Percentiles rank a stretch among this genome's conserved stretches.
These are phyloP conservation scores for Archivesica marissinica DNA, from an alignment of 1,140 invertebrate species.

Conservation along the genomic window DNA sequence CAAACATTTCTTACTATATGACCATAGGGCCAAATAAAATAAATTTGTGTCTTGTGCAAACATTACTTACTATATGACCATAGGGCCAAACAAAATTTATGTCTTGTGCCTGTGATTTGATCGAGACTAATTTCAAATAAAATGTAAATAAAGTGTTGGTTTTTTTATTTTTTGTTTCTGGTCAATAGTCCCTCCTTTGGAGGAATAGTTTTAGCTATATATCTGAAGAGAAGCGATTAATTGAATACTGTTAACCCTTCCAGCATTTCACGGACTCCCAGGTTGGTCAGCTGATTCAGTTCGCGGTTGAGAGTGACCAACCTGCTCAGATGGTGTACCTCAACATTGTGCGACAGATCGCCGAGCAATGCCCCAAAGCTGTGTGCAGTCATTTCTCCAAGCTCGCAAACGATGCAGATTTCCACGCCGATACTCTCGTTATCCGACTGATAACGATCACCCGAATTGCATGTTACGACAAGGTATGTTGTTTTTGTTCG, in stretches of 20 bases:
- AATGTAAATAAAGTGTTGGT: background rate
- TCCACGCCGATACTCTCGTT: background rate
- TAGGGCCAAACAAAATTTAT: background rate
- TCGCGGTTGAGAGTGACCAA: background rate
- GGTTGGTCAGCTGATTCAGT: background rate
- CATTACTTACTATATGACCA: too few relatives aligned
- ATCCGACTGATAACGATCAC: background rate
- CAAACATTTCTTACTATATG: too few relatives aligned
- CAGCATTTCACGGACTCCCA: background rate
- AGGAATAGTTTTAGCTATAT: background rate
- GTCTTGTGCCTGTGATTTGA: too few relatives aligned
- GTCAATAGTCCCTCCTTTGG: too few relatives aligned
- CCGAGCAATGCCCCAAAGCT: background rate
- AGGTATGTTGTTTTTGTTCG: background rate
- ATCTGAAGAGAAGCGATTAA: background rate
- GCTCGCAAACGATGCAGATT: background rate
- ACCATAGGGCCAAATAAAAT: too few relatives aligned
- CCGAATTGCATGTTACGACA: background rate
- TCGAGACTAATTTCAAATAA: too few relatives aligned
- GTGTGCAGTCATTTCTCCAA: background rate
- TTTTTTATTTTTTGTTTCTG: background rate
- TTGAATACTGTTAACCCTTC: too few relatives aligned
- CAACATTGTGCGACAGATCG: background rate
- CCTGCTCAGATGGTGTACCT: background rate
- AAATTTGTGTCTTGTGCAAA: too few relatives aligned